These are phyloP conservation scores for Flabesymbios commensalis DNA, from an alignment of 2,888 invertebrate genomes.

Conservation along the genomic window DNA sequence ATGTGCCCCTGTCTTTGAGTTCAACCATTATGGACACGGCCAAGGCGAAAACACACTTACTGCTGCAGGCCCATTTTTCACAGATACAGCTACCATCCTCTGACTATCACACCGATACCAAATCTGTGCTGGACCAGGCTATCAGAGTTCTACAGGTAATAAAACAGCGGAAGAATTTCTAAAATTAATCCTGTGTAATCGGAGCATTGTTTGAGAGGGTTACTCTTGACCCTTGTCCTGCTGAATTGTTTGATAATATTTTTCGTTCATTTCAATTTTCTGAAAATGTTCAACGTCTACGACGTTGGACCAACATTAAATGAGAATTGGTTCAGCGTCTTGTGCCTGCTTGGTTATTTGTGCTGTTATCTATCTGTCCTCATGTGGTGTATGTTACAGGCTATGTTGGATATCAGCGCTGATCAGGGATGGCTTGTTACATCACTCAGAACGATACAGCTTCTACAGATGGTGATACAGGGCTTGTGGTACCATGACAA, in stretches of 20 bases:
- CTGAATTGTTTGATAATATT: too few species aligned
- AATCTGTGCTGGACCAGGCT: conserved; percentile 94
- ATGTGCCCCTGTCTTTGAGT: conserved; percentile 75
- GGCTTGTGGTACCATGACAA: conserved; percentile 77
- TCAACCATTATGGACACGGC: conserved; percentile 82
- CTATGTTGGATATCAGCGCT: conserved; percentile 92
- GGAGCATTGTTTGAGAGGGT: too few species aligned
- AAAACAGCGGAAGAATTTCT: neutral
- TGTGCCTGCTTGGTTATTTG: too few species aligned
- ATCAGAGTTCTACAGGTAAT: conserved; percentile 81
- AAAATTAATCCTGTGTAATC: too few species aligned
- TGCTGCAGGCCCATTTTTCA: conserved; percentile 93
- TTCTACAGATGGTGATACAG: conserved; percentile 88
- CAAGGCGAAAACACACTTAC: conserved; percentile 88
- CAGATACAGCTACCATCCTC: conserved; percentile 80
- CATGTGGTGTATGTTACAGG: too few species aligned
- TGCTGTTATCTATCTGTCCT: too few species aligned
- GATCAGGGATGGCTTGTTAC: conserved; percentile 88
- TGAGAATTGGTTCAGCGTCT: too few species aligned
- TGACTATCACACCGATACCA: conserved; percentile 94
- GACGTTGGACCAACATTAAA: too few species aligned
- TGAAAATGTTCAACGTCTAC: too few species aligned
- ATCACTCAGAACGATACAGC: conserved; percentile 73
- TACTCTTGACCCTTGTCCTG: too few species aligned
- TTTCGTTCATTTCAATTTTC: too few species aligned